Conservation (phyloP, 92 coral and sea anemone species). For the Chrysogorgia sp. region DNA sequence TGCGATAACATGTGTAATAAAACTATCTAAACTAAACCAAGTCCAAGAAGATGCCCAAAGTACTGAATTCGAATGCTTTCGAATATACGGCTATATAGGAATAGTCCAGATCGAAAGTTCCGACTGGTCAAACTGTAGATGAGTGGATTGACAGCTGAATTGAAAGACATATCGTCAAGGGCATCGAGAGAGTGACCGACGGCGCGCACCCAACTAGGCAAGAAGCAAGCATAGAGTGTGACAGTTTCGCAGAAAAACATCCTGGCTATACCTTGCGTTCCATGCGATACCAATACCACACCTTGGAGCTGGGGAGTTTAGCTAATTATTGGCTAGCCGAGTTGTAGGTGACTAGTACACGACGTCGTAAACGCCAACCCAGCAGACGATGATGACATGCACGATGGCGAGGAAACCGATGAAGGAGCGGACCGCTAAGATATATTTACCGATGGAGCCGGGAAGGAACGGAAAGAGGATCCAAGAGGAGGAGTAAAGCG, state of each 20-base stretch:
- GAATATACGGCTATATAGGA: no score
- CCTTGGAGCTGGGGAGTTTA: background rate
- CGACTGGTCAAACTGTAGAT: slow-evolving; percentile 23
- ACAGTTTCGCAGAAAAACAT: slow-evolving; percentile 12
- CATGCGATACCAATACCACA: background rate
- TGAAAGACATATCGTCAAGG: background rate
- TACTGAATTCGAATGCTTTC: no score
- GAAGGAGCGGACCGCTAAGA: slow-evolving; percentile 6
- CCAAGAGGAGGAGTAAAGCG: slow-evolving; percentile 2
- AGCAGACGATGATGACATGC: background rate
- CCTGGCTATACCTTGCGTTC: background rate
- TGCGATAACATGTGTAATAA: no score
- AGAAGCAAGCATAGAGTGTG: background rate
- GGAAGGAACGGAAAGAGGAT: slow-evolving; percentile 20
- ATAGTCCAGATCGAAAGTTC: slow-evolving; percentile 6
- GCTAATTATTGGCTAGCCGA: background rate
- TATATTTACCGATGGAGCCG: slow-evolving; percentile 7
- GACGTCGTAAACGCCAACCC: background rate
- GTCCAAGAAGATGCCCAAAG: no score
- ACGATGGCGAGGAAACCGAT: slow-evolving; percentile 3
- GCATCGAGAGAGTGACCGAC: background rate
- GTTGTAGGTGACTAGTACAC: no score
- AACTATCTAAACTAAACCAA: no score
- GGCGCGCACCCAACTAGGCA: slow-evolving; percentile 2
- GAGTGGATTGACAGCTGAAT: slow-evolving; percentile 2